Conservation (phyloP, 2,113 vertebrate species). For the Anthoscopus minutus region DNA sequence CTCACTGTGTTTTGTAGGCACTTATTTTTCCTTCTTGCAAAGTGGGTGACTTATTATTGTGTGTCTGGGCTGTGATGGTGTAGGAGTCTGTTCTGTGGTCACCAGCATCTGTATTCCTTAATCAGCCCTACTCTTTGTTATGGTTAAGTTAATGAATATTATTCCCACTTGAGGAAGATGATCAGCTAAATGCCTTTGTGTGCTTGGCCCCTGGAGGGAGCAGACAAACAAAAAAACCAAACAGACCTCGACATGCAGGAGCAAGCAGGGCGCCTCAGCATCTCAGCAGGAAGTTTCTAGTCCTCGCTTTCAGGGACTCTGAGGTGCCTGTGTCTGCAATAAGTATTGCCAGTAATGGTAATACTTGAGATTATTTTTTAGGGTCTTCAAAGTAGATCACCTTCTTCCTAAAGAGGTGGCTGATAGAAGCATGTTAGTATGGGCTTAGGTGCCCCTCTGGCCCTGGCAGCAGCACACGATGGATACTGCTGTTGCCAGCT, state of each 20-base stretch:
- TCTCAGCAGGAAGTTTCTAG: not conserved
- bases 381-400: not conserved
- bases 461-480: not conserved
- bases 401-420: not conserved
- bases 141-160: not conserved
- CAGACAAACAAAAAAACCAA: not conserved
- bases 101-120: not conserved
- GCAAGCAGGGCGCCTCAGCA: not conserved
- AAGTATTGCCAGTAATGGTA: not conserved
- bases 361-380: no score
- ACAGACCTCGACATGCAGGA: not conserved
- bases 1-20: not conserved
- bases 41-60: not conserved
- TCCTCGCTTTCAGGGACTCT: not conserved
- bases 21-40: not conserved
- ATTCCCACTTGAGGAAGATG: not conserved
- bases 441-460: not conserved
- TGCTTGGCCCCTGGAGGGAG: slow-evolving; percentile 1
- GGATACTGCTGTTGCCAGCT: not conserved
- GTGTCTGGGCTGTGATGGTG: not conserved
- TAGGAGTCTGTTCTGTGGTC: not conserved
- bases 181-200: not conserved
- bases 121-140: not conserved
- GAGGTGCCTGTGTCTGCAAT: not conserved
- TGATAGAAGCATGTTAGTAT: not conserved